Percentiles rank a stretch among this genome's conserved stretches.
phyloP scores from a whole-genome alignment of 1,140 invertebrate genomes.

The Drosophila navojoa region DNA sequence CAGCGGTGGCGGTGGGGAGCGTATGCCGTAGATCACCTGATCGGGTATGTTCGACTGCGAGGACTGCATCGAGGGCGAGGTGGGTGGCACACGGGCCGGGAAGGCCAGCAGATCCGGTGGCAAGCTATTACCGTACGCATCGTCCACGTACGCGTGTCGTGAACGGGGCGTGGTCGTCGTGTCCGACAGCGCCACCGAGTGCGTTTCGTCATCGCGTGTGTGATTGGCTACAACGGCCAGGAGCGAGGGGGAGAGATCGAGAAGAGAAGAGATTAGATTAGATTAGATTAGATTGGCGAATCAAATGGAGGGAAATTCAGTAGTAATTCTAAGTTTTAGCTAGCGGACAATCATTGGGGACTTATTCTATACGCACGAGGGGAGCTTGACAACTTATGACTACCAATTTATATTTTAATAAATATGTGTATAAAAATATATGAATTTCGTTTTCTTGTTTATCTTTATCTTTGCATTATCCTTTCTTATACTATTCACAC shows the following conservation, averaged over 20 bases:
- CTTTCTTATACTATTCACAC: too few relatives aligned
- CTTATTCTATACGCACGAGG: too few relatives aligned
- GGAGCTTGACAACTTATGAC: too few relatives aligned
- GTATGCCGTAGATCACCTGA: slow-evolving; percentile 78
- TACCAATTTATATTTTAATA: too few relatives aligned
- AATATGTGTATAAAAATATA: too few relatives aligned
- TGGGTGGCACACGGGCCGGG: slow-evolving; percentile 86
- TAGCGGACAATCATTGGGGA: too few relatives aligned
- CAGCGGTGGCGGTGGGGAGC: slow-evolving; percentile 71
- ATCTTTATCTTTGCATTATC: too few relatives aligned
- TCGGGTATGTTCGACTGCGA: slow-evolving; percentile 91
- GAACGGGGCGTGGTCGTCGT: slow-evolving; percentile 75
- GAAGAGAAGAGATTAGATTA: not conserved
- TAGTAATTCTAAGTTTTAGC: too few relatives aligned
- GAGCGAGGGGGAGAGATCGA: not conserved
- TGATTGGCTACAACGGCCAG: slow-evolving; percentile 82
- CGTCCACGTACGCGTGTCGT: slow-evolving; percentile 78
- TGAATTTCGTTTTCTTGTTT: too few relatives aligned
- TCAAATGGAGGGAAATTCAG: not conserved
- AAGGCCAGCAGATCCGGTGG: slow-evolving; percentile 93
- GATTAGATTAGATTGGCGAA: not conserved
- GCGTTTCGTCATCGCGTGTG: slow-evolving; percentile 86
- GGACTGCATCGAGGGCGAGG: slow-evolving; percentile 89
- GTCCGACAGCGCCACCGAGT: slow-evolving; percentile 86
- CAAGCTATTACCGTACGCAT: slow-evolving; percentile 74